Evolutionary conservation across 1,140 invertebrate species (phyloP), one percentile per base, ranked within the genome.

Genomic region (Mesaphorura yosii): DNA sequence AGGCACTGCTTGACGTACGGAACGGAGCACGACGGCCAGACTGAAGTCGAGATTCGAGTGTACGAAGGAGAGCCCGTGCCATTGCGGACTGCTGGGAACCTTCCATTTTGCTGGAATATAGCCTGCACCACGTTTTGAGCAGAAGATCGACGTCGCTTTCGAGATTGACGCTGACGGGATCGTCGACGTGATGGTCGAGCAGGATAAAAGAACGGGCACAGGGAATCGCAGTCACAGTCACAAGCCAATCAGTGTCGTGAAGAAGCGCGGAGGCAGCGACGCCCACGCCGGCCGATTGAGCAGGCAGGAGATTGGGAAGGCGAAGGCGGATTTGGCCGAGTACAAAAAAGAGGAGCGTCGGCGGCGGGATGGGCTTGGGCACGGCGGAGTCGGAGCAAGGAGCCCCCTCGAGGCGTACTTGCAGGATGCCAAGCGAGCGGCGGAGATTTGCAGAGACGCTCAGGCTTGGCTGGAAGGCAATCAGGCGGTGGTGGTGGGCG

Each of bases 291-390:
- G 51, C 2, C 78, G 90, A 19, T 72, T 95, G 2, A 83, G 79
- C 20, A 88, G 92, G 66, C 83, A 84, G 20, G 89, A 95, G 63
- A 95, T 95, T 60, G 88, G 94, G 62, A 75, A 81, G 26, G 95
- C 95, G 91, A 73, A 95, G 7, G 68, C 75, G n/a, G 82, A 85
- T 26, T 81, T 82, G 12, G 80, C 83, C 58, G 78, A 76, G 55
- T 83, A 80, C 63, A 78, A 76, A 58, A 70, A 72, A 27, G 79
- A 82, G 65, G 81, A 84, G 60, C 78, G 83, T 31, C 74, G 74
- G 38, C 76, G 79, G 47, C 73, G 72, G 44, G 73, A 80, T 37
- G 34, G 12, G 17, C 34, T 37, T 12, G 34, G 17, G 17, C 12
- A 12, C 34, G 12, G 17, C 17, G 34, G 12, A 12, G 12, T 37